Conservation (phyloP, 2,888 invertebrate species). For the Phalera bucephala region DNA sequence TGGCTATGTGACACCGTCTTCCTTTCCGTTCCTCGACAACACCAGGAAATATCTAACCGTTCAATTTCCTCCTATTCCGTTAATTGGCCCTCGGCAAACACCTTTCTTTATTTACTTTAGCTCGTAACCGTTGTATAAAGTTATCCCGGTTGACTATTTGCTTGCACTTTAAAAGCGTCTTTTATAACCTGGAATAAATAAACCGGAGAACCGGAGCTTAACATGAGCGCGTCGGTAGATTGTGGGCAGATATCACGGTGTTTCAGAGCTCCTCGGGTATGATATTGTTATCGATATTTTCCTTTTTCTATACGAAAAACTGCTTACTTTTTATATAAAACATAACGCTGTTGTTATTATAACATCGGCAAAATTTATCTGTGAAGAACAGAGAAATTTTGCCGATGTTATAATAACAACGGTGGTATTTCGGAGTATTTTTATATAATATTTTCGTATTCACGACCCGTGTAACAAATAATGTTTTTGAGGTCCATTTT, state of each 20-base stretch:
- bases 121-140: conserved; percentile 15
- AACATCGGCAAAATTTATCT: too few species aligned
- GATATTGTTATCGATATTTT: too few species aligned
- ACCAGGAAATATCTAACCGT: conserved; percentile 30
- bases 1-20: conserved; percentile 19
- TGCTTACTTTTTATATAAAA: too few species aligned
- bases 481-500: too few species aligned
- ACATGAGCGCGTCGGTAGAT: conserved; percentile 2
- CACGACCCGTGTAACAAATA: too few species aligned
- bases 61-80: conserved; percentile 34
- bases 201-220: neutral
- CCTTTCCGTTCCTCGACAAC: conserved; percentile 11
- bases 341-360: too few species aligned
- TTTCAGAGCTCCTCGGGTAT: neutral
- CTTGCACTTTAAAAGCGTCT: neutral
- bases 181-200: neutral
- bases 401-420: too few species aligned
- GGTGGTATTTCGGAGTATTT: too few species aligned
- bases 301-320: too few species aligned
- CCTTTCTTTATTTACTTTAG: conserved; percentile 21
- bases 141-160: conserved; percentile 10
- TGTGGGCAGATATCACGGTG: neutral
- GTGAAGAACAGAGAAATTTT: too few species aligned
- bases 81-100: conserved; percentile 27
- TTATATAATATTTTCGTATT: too few species aligned